Percentiles rank a stretch among this genome's conserved stretches.
These are phyloP conservation scores for Drosophila subquinaria DNA, from an alignment of 2,888 invertebrate species.

Conservation along the genomic window DNA sequence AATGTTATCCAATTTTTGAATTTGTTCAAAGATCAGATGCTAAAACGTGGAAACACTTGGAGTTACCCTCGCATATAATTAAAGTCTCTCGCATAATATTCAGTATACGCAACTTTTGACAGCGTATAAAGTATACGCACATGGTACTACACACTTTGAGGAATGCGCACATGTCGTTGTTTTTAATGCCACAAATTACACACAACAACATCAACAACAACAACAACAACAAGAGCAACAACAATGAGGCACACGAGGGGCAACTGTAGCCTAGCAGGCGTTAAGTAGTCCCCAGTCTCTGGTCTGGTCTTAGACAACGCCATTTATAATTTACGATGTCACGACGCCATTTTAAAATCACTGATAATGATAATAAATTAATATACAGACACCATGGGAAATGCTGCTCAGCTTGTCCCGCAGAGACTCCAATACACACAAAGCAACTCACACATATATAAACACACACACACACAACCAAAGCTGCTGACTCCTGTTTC, in stretches of 20 bases:
- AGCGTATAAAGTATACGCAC: constrained; percentile 28
- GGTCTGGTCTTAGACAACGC: constrained; percentile 49
- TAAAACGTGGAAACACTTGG: neutral
- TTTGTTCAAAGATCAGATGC: no score
- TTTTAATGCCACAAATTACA: constrained; percentile 50
- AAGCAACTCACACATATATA: constrained; percentile 15
- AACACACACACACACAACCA: constrained; percentile 26
- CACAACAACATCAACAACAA: constrained; percentile 13
- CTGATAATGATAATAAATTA: constrained; percentile 82
- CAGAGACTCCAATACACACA: constrained; percentile 20
- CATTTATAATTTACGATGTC: constrained; percentile 79
- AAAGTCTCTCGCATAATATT: constrained; percentile 13
- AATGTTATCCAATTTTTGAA: no score
- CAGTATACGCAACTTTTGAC: constrained; percentile 9
- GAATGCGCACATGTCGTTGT: constrained; percentile 29
- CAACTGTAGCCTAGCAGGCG: constrained; percentile 50
- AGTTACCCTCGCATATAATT: constrained; percentile 29
- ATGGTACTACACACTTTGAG: constrained; percentile 26
- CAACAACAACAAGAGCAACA: constrained; percentile 11
- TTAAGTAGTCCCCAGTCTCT: constrained; percentile 65
- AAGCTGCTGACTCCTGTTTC: constrained; percentile 31
- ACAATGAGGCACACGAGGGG: constrained; percentile 22
- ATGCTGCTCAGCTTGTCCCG: constrained; percentile 26
- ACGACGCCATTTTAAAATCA: constrained; percentile 79
- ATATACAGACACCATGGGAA: constrained; percentile 63